phyloP scores from a whole-genome alignment of 2,888 invertebrate genomes.

The Oegoconia quadripuncta region DNA sequence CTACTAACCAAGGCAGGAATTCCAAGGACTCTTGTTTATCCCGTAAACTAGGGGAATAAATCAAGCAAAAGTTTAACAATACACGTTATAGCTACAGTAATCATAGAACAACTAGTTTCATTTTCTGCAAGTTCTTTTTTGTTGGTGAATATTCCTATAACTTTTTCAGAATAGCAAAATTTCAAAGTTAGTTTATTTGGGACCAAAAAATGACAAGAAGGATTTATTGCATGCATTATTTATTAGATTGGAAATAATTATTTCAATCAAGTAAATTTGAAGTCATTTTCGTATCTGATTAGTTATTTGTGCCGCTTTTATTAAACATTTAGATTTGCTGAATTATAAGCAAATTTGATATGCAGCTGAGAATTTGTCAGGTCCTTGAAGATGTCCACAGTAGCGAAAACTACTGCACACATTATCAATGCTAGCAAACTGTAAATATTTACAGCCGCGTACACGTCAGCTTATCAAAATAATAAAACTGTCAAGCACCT shows the following conservation, averaged over 20 bases:
- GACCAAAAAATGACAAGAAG: not conserved
- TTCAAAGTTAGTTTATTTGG: not conserved
- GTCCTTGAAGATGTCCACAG: constrained; percentile 37
- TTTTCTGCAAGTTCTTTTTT: not conserved
- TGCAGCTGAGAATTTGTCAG: not conserved
- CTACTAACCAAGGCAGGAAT: constrained; percentile 90
- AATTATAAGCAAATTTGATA: too few species aligned
- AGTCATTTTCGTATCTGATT: too few species aligned
- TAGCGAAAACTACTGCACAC: constrained; percentile 18
- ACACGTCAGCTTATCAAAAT: constrained; percentile 45
- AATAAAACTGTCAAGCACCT: constrained; percentile 57
- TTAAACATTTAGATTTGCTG: too few species aligned
- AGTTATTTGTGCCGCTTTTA: too few species aligned
- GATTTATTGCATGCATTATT: not conserved
- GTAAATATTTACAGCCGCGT: constrained; percentile 39
- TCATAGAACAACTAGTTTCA: constrained; percentile 16
- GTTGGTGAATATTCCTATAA: not conserved
- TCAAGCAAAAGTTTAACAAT: constrained; percentile 62
- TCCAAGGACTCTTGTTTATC: constrained; percentile 88
- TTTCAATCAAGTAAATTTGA: too few species aligned
- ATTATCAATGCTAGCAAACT: not conserved
- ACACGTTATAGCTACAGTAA: constrained; percentile 19
- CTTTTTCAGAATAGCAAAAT: not conserved
- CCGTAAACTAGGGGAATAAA: constrained; percentile 85
- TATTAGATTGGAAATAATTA: not conserved